Percentiles rank a stretch among this genome's conserved stretches.
These are phyloP conservation scores for Notolepis coatsorum DNA, from an alignment of 2,797 vertebrate species.

Conservation along the genomic window DNA sequence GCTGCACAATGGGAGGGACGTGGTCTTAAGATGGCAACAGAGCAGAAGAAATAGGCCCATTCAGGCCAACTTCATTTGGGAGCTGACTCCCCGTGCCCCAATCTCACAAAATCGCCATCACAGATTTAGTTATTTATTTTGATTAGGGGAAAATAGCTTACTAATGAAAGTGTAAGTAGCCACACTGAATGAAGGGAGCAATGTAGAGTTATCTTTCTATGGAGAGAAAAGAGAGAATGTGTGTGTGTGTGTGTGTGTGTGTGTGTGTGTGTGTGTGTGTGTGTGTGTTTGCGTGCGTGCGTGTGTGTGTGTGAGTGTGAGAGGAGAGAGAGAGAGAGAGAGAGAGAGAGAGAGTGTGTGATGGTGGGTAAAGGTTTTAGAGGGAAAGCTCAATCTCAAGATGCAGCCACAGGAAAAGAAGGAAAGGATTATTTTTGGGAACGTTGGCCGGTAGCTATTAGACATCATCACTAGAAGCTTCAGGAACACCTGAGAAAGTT, in stretches of 20 bases:
- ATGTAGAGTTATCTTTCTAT: background rate
- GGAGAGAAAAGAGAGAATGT: no score
- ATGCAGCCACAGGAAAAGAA: background rate
- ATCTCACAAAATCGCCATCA: constrained; percentile 50
- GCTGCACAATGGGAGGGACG: constrained; percentile 50
- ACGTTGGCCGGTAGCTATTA: no score
- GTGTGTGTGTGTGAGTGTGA: no score
- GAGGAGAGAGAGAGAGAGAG: no score
- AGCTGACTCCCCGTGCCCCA: constrained; percentile 54
- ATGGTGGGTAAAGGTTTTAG: background rate
- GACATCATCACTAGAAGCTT: no score
- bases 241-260: no score
- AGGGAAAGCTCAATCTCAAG: background rate
- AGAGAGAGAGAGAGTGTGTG: background rate
- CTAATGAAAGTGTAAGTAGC: constrained; percentile 49
- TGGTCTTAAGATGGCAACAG: constrained; percentile 42
- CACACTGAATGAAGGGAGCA: background rate
- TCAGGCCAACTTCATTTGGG: constrained; percentile 57
- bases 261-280: no score
- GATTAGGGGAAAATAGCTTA: constrained; percentile 57
- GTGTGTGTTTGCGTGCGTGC: no score
- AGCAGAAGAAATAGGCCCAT: constrained; percentile 65
- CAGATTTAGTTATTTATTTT: constrained; percentile 48
- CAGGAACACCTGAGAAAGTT: no score
- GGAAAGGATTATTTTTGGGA: no score